Conservation (phyloP, 1,140 invertebrate genomes). For the Anastrepha ludens region DNA sequence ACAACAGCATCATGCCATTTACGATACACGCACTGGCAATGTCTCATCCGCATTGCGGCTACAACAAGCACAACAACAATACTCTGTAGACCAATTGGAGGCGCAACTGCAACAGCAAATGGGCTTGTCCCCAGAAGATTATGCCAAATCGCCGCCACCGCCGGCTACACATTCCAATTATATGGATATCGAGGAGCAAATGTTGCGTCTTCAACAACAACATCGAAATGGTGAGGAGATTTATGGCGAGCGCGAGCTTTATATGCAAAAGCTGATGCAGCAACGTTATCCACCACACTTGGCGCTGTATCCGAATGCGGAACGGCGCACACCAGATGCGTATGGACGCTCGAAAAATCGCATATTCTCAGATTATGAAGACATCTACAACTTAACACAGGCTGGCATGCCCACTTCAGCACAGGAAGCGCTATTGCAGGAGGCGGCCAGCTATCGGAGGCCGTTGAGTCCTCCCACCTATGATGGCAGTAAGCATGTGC, state of each 20-base stretch:
- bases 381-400: slow-evolving; percentile 79
- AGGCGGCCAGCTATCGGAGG: slow-evolving; percentile 71
- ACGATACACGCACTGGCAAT: slow-evolving; percentile 70
- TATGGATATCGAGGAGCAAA: slow-evolving; percentile 71
- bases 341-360: slow-evolving; percentile 82
- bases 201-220: slow-evolving; percentile 63
- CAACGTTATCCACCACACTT: slow-evolving; percentile 64
- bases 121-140: slow-evolving; percentile 55
- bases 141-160: slow-evolving; percentile 48
- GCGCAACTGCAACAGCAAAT: slow-evolving; percentile 70
- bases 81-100: slow-evolving; percentile 68
- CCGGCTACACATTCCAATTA: slow-evolving; percentile 57
- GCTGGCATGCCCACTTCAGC: slow-evolving; percentile 60
- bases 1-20: slow-evolving; percentile 72
- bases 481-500: slow-evolving; percentile 70
- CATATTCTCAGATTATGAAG: slow-evolving; percentile 84
- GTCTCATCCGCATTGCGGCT: slow-evolving; percentile 68
- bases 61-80: slow-evolving; percentile 69
- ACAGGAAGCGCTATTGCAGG: slow-evolving; percentile 69
- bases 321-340: slow-evolving; percentile 87
- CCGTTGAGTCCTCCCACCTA: slow-evolving; percentile 74
- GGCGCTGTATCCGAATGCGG: slow-evolving; percentile 68
- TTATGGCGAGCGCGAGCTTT: slow-evolving; percentile 70
- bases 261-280: slow-evolving; percentile 71
- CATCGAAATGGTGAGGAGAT: slow-evolving; percentile 65